Base-by-base conservation (phyloP, 2,113 vertebrate species). In the Equus quagga region DNA sequence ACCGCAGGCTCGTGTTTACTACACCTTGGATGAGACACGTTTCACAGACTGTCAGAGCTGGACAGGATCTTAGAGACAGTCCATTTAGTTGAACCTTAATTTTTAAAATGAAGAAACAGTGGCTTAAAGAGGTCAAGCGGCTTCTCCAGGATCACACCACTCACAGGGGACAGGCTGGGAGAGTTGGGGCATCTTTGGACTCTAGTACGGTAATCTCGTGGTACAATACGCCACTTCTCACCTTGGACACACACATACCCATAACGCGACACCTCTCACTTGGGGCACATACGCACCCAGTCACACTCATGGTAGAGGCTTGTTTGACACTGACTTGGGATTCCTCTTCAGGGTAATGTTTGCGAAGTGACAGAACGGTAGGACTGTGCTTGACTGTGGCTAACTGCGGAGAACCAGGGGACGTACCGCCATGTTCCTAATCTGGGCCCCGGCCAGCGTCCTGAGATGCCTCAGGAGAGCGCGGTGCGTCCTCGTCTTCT, bases 351-450 rank as follows among this genome's bases (percentile, higher is more conserved):
- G 54, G 60, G 33, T 65, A 64, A n/a, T 24, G 10, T 7, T 97
- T 95, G 64, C 9, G 11, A 97, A 84, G 73, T 62, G 46, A n/a
- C 12, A 94, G 46, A 54, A 58, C 33, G 51, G 21, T 13, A 31
- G 46, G 62, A 11, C 46, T 3, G 33, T 51, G 23, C 1, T 3
- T n/a, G 46, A 36, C 54, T 14, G 31, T 11, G 23, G 7, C 14
- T 92, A n/a, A 49, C 58, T 72, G 82, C 72, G n/a, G 7, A 11
- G 36, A 19, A 49, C 33, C 18, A 69, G 75, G 81, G 91, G 85
- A 97, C 97, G 0, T 93, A 99, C 99, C 0, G 99, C 99, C 86
- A 99, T 98, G 13, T 98, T 99, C 12, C 99, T 99, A 94, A 99
- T 99, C 98, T 99, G 99, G 93, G 99, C 97, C 97, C 99, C 99